phyloP scores from a whole-genome alignment of 2,113 vertebrate species.

The Epinephelus fuscoguttatus region DNA sequence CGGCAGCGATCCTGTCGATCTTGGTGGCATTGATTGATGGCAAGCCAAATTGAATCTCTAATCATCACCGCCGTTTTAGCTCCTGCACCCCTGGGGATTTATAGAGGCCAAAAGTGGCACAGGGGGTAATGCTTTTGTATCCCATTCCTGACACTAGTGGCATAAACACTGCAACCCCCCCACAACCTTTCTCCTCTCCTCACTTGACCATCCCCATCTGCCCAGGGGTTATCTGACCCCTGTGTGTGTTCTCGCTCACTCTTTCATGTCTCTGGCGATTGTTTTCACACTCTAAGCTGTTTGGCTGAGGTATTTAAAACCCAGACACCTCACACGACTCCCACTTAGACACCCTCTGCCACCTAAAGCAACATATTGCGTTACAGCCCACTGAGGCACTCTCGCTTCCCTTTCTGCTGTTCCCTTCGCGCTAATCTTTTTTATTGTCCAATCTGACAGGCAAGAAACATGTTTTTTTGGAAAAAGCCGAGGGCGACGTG shows the following conservation, averaged over 20 bases:
- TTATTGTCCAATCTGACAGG: conserved; percentile 60
- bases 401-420: conserved; percentile 37
- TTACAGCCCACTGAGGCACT: conserved; percentile 53
- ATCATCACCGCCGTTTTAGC: conserved; percentile 83
- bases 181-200: conserved; percentile 46
- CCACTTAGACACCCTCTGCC: conserved; percentile 77
- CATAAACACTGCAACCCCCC: conserved; percentile 64
- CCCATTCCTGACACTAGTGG: conserved; percentile 66
- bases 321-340: conserved; percentile 64
- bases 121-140: conserved; percentile 64
- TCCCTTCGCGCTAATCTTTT: conserved; percentile 54
- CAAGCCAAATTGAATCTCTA: conserved; percentile 85
- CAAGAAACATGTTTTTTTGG: conserved; percentile 38
- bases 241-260: conserved; percentile 70
- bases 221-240: conserved; percentile 78
- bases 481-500: conserved; percentile 42
- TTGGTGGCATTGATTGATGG: conserved; percentile 83
- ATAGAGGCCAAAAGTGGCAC: conserved; percentile 73
- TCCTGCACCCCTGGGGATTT: conserved; percentile 67
- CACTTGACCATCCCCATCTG: conserved; percentile 78
- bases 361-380: conserved; percentile 69
- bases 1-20: conserved; percentile 67
- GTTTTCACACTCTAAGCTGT: conserved; percentile 81
- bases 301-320: conserved; percentile 73
- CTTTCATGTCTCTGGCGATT: conserved; percentile 81